Evolutionary conservation across 2,797 vertebrate genomes (phyloP).

Genomic region (Xiphophorus birchmanni): DNA sequence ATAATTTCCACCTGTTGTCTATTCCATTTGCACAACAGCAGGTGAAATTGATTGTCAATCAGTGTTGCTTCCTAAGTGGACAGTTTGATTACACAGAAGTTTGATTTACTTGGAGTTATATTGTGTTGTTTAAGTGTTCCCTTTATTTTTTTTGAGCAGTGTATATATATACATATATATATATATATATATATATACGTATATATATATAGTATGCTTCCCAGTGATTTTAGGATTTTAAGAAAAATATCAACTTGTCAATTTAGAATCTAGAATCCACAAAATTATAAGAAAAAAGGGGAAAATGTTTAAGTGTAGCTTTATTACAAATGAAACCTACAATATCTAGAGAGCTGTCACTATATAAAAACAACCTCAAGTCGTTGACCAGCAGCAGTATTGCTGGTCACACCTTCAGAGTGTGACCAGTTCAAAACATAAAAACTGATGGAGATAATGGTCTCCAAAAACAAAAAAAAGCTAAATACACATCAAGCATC

Average conservation of each 20-base stretch:
- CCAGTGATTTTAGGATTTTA: background rate
- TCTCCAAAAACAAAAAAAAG: background rate
- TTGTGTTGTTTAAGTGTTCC: no score
- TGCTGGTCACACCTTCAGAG: background rate
- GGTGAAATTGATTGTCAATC: no score
- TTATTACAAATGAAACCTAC: background rate
- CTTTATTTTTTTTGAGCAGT: no score
- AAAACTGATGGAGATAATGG: background rate
- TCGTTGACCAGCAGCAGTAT: background rate
- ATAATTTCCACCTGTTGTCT: no score
- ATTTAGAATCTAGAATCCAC: background rate
- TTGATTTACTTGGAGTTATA: no score
- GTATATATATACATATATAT: no score
- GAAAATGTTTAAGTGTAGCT: background rate
- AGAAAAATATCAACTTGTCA: background rate
- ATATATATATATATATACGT: no score
- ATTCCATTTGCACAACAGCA: no score
- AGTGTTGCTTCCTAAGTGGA: no score
- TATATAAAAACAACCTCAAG: background rate
- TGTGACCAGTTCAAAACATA: no score
- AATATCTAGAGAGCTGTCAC: background rate
- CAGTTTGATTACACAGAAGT: no score
- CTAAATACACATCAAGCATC: background rate
- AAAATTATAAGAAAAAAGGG: background rate
- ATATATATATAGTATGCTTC: no score